Evolutionary conservation across 2,113 vertebrate genomes (phyloP), one percentile per base, ranked within the genome.

Genomic region (Heptranchias perlo): DNA sequence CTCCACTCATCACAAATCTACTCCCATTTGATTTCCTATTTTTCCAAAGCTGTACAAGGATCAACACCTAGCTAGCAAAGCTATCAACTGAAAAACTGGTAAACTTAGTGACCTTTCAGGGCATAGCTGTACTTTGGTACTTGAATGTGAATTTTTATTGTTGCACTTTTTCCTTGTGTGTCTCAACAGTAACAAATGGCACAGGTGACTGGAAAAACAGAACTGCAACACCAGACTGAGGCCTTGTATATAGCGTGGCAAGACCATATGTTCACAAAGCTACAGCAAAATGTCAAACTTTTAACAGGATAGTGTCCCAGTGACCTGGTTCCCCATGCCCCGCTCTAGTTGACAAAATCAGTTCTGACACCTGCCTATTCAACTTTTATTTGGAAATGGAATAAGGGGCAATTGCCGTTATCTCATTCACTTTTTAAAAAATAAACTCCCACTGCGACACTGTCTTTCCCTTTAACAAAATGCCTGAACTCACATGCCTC

Each of bases 181-280:
- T 54, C 2, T 54, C 52, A 82, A 35, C 31, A 28, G 6, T 84
- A 35, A 84, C 78, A 84, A 84, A 84, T 84, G 7, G 78, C 39
- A 31, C 31, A 84, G 0, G 11, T 25, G 65, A 96, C 96, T 97
- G 97, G 95, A 82, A 25, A 84, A 52, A 94, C 28, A 96, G 61
- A 69, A 64, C 78, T 4, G 78, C 91, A 1, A 61, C 25, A 93
- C 54, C 44, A 49, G n/a, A 93, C 44, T 5, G 62, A 93, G 62
- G 23, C n/a, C 54, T 61, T 10, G 11, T 58, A 58, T 58, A 58
- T 58, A 58, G 58, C 58, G 11, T 58, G 58, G 58, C 58, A 58
- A 58, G 6, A 58, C 58, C 4, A 4, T 10, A 5, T 7, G 58
- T 58, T 58, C 11, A 58, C 58, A 58, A 58, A 58, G 58, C 58